Base-by-base conservation (phyloP, 2,888 invertebrate species). In the Eupithecia inturbata region DNA sequence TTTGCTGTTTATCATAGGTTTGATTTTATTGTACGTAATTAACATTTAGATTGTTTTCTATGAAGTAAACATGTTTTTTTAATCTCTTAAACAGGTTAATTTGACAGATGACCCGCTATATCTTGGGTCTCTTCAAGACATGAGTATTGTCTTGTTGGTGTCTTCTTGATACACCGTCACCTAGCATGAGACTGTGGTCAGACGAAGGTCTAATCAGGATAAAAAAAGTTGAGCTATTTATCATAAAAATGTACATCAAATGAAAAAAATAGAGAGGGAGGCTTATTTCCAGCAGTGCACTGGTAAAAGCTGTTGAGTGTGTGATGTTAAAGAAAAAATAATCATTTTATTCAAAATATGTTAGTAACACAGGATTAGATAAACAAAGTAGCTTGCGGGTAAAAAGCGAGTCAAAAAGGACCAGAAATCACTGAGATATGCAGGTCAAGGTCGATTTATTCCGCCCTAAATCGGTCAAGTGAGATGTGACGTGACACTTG, bases 401-500 rank as follows among this genome's bases (percentile, higher is more conserved):
- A 31, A 36, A 33, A 36, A 63, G 62, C 62, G 62, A 62, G 2
- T 33, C 63, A n/a, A 33, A 36, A 12, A 22, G 36, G 22, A 53
- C 53, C 63, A 63, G 33, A 63, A 64, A 64, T 64, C 63, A 36
- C n/a, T 64, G 33, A 33, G 33, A 36, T n/a, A 28, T 16, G n/a
- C 36, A 4, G 63, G 63, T 33, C 63, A 36, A 64, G 63, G 63
- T 19, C 12, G n/a, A 57, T 33, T 33, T 33, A n/a, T 33, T 64
- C 33, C n/a, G 12, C 36, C 63, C 63, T 64, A 64, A 64, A 36
- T 64, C 63, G 63, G 63, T 64, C 63, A n/a, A 64, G 63, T 36
- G 12, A 63, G 33, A 33, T 64, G 36, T 64, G 19, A 64, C 22
- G n/a, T 64, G 63, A 64, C 10, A 64, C n/a, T 3, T 33, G 63